Base-by-base conservation (phyloP, 2,113 vertebrate genomes). In the Cairina moschata region DNA sequence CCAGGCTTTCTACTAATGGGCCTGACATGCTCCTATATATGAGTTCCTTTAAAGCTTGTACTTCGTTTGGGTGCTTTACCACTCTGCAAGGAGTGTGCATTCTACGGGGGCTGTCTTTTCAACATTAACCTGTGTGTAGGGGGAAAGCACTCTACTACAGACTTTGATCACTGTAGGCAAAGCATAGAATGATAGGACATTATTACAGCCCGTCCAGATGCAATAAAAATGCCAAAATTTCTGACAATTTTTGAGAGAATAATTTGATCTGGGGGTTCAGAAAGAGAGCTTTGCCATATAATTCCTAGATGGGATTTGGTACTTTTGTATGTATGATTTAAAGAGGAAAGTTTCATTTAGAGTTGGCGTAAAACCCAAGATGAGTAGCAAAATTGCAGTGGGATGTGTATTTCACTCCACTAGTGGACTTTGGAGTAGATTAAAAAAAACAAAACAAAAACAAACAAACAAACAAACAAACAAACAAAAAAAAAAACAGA, bases 101-200 rank as follows among this genome's bases (percentile, higher is more conserved):
- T 81, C 29, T 67, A 38, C 62, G 20, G 34, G 28, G 63, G 50
- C 67, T 66, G 48, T 63, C 54, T 44, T 82, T 82, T 82, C 31
- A 82, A 69, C 38, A 56, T 56, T 44, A 84, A 59, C 34, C 62
- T 76, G 1, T 78, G 22, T 72, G 28, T 36, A 40, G 44, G 21
- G 12, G 16, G 3, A 55, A 44, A 10, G 3, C 23, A 34, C 13
- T 76, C 25, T 20, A 6, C 3, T 52, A 20, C 0, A 0, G 32
- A 6, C 40, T 81, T 90, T 8, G 25, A 54, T 88, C 22, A 6
- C 40, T 58, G 25, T 16, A 83, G 28, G 25, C 15, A 46, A 87
- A 84, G 71, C 31, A 8, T 52, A 26, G 63, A 67, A 23, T 46
- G 42, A n/a, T 44, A 74, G 44, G 26, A 22, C 40, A 77, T 25